A percentile compares a stretch with the other conserved stretches of the same genome.
Conservation (phyloP, 2,113 vertebrate species). For the Periophthalmus modestus region DNA sequence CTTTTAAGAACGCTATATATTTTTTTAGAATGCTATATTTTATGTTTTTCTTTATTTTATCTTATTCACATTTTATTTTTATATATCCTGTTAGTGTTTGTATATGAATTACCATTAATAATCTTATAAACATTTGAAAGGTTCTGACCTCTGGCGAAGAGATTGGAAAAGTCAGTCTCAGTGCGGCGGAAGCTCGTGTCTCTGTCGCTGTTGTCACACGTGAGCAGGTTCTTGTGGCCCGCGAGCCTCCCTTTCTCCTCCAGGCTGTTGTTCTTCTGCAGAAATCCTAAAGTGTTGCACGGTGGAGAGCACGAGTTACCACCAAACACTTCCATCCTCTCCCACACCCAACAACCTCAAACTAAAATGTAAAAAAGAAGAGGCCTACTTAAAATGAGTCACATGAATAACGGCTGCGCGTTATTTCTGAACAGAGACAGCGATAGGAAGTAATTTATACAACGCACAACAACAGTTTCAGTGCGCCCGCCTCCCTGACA, state of each 20-base stretch:
- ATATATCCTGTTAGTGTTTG: no score
- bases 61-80: no score
- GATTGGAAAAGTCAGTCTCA: conserved; percentile 97
- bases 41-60: no score
- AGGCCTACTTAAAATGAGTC: not conserved
- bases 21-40: no score
- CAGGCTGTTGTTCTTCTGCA: conserved; percentile 97
- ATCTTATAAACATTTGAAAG: not conserved
- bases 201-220: conserved; percentile 88
- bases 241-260: conserved; percentile 90
- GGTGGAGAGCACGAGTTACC: conserved; percentile 75
- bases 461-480: not conserved
- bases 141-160: conserved; percentile 90
- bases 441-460: conserved; percentile 10
- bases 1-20: no score
- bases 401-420: not conserved
- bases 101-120: not conserved
- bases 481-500: conserved; percentile 61
- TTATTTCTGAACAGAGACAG: not conserved
- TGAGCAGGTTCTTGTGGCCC: conserved; percentile 86
- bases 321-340: conserved; percentile 70
- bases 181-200: conserved; percentile 85
- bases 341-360: not conserved
- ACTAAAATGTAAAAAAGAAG: not conserved
- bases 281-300: conserved; percentile 87